These are phyloP conservation scores for Tetrapedia diversipes DNA, from an alignment of 2,888 invertebrate genomes.

Conservation along the genomic window DNA sequence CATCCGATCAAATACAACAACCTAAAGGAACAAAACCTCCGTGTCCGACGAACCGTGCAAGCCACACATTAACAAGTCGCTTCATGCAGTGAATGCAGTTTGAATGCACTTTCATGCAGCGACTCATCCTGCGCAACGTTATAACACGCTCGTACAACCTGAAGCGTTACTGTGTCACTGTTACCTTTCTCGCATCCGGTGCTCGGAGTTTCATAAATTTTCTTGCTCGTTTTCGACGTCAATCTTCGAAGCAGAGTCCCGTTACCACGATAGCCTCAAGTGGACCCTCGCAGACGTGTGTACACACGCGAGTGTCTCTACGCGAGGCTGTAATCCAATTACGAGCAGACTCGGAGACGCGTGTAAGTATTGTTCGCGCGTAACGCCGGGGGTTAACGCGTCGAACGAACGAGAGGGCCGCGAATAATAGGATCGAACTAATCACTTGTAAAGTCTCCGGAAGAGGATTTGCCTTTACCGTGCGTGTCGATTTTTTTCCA, in stretches of 20 bases:
- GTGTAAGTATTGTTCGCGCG: slow-evolving; percentile 57
- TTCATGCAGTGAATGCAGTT: too few relatives aligned
- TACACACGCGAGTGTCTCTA: slow-evolving; percentile 48
- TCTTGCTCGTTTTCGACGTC: background rate
- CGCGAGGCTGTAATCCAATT: slow-evolving; percentile 68
- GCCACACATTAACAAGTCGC: background rate
- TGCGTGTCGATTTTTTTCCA: slow-evolving; percentile 35
- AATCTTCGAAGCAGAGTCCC: slow-evolving; percentile 17
- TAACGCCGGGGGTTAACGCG: slow-evolving; percentile 56
- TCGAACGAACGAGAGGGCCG: slow-evolving; percentile 9
- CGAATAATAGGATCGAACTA: slow-evolving; percentile 64
- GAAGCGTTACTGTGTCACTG: background rate
- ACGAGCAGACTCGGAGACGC: slow-evolving; percentile 54
- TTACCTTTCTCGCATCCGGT: slow-evolving; percentile 8
- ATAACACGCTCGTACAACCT: background rate
- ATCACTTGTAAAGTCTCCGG: slow-evolving; percentile 52
- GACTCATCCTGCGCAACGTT: slow-evolving; percentile 12
- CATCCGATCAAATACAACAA: background rate
- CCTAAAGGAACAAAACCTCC: background rate
- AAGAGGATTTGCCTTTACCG: slow-evolving; percentile 27
- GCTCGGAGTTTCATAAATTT: slow-evolving; percentile 22
- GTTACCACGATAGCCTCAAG: slow-evolving; percentile 38
- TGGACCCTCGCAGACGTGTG: slow-evolving; percentile 25
- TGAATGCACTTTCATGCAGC: slow-evolving; percentile 13
- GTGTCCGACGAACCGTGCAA: slow-evolving; percentile 15